phyloP scores from a whole-genome alignment of 1,140 invertebrate species.

The Chionoecetes opilio region DNA sequence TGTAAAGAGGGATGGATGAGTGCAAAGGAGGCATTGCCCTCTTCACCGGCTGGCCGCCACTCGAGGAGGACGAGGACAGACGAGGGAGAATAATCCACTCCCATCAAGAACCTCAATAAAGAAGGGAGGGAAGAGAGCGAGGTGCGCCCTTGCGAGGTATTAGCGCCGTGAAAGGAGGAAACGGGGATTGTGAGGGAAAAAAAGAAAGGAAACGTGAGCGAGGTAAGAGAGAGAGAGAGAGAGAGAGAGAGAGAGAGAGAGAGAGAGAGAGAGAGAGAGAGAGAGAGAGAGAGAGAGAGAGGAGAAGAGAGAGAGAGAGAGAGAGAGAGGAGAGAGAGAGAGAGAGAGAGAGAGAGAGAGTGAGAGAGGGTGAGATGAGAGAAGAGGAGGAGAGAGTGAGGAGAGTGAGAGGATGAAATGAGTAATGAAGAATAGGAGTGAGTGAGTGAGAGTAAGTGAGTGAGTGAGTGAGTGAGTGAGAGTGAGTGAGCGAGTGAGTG shows the following conservation, averaged over 20 bases:
- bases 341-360: not conserved
- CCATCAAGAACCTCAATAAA: not conserved
- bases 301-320: not conserved
- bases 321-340: not conserved
- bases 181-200: conserved; percentile 3
- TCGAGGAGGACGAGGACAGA: not conserved
- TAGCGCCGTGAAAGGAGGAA: conserved; percentile 15
- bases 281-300: conserved; percentile 23
- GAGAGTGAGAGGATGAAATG: not conserved
- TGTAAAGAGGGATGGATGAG: not conserved
- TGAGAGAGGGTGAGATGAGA: not conserved
- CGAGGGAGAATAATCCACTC: not conserved
- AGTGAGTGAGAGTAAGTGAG: too few relatives aligned
- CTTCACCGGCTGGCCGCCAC: not conserved
- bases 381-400: not conserved
- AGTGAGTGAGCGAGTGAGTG: too few relatives aligned
- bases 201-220: not conserved
- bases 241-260: conserved; percentile 52
- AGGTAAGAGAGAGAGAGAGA: not conserved
- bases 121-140: conserved; percentile 10
- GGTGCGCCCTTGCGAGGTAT: conserved; percentile 2
- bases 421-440: too few relatives aligned
- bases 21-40: not conserved
- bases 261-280: conserved; percentile 54
- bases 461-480: too few relatives aligned